Conservation (phyloP, 2,797 vertebrate species). For the Hydrolagus colliei region DNA sequence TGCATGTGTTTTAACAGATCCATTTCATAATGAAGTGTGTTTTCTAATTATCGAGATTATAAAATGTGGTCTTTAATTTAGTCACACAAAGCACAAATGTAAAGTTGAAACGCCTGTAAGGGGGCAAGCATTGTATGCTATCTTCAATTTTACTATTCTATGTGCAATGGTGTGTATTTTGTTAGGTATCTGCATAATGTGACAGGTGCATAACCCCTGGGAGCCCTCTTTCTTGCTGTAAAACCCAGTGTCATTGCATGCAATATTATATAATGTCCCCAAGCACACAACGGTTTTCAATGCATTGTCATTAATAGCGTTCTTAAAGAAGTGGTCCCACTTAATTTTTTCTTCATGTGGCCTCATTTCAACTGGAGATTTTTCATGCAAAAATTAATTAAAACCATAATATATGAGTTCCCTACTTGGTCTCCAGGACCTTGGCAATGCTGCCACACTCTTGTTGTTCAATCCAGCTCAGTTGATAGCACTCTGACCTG, state of each 20-base stretch:
- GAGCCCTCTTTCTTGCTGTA: slow-evolving; percentile 70
- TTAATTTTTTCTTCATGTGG: neutral
- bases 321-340: neutral
- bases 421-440: too few relatives aligned
- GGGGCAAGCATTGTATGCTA: neutral
- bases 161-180: slow-evolving; percentile 31
- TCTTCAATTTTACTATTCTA: neutral
- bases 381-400: too few relatives aligned
- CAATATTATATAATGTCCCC: slow-evolving; percentile 64
- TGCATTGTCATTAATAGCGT: slow-evolving; percentile 39
- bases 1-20: slow-evolving; percentile 20
- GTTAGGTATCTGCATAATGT: slow-evolving; percentile 74
- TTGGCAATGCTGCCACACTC: too few relatives aligned
- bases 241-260: slow-evolving; percentile 58
- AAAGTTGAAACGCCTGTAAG: slow-evolving; percentile 10
- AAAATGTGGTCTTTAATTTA: slow-evolving; percentile 18
- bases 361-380: slow-evolving; percentile 5
- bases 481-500: too few relatives aligned
- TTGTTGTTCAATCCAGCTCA: too few relatives aligned
- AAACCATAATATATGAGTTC: too few relatives aligned
- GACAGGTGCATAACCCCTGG: slow-evolving; percentile 74
- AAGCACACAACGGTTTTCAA: slow-evolving; percentile 57
- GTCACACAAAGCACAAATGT: slow-evolving; percentile 14
- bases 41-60: slow-evolving; percentile 20
- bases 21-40: slow-evolving; percentile 13